A percentile compares a stretch with the other conserved stretches of the same genome.
phyloP scores from a whole-genome alignment of 2,113 vertebrate species.

The Probosciger aterrimus region DNA sequence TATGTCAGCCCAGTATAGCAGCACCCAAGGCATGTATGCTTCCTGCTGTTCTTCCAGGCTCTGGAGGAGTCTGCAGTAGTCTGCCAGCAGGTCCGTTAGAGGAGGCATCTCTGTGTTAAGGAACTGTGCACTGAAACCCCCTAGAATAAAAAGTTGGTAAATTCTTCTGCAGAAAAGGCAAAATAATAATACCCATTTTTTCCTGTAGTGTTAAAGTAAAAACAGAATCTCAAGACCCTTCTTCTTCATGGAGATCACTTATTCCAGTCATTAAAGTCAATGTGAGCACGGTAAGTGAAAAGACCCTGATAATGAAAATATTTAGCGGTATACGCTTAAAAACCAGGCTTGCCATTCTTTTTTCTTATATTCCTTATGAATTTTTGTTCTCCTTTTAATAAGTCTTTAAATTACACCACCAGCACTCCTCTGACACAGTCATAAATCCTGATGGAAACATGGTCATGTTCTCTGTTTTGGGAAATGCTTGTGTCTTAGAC shows the following conservation, averaged over 20 bases:
- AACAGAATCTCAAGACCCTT: constrained; percentile 87
- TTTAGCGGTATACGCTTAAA: background rate
- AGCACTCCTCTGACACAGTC: background rate
- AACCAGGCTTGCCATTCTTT: background rate
- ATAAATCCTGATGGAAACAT: background rate
- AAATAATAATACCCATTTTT: background rate
- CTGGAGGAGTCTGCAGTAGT: background rate
- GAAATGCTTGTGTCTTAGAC: background rate
- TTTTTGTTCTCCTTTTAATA: background rate
- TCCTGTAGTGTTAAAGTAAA: constrained; percentile 84
- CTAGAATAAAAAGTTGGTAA: background rate
- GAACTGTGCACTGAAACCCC: background rate
- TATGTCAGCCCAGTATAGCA: background rate
- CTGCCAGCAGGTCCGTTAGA: background rate
- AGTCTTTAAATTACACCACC: background rate
- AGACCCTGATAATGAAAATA: background rate
- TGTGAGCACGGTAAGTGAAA: constrained; percentile 91
- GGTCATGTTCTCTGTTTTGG: background rate
- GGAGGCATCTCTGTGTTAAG: background rate
- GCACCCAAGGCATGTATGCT: rapidly evolving
- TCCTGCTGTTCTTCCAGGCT: background rate
- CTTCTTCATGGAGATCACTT: constrained; percentile 96
- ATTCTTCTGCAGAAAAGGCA: background rate
- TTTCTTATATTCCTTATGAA: background rate
- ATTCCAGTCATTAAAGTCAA: constrained; percentile 98